Conservation (phyloP, 2,113 vertebrate species). For the Turnix velox region DNA sequence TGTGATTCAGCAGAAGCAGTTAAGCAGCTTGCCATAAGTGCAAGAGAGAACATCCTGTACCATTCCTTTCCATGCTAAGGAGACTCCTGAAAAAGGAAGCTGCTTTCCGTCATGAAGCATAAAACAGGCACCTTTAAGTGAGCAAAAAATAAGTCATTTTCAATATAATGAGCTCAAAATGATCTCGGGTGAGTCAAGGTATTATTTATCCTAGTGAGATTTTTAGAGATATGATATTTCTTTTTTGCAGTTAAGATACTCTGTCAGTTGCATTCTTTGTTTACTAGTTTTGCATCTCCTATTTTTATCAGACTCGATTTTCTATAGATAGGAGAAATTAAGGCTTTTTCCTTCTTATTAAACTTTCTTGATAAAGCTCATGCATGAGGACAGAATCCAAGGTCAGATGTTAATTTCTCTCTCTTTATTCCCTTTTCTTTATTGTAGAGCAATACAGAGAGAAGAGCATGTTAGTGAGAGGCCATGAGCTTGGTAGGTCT, state of each 20-base stretch:
- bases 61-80: neutral
- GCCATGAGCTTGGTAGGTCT: neutral
- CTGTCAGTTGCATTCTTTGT: neutral
- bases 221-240: neutral
- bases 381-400: neutral
- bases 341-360: neutral
- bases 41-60: neutral
- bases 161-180: slow-evolving; percentile 23
- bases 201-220: slow-evolving; percentile 39
- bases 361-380: neutral
- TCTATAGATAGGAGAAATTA: neutral
- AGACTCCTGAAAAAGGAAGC: neutral
- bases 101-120: neutral
- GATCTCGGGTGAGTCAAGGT: neutral
- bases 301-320: neutral
- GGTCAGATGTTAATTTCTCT: neutral
- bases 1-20: slow-evolving; percentile 44
- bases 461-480: neutral
- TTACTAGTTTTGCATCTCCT: neutral
- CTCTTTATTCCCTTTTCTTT: neutral
- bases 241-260: neutral
- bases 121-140: neutral
- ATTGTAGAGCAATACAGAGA: neutral
- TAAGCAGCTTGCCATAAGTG: slow-evolving; percentile 43
- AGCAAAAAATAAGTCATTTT: slow-evolving; percentile 23